Evolutionary conservation across 2,888 invertebrate genomes (phyloP).

Genomic region (Strigamia crassipes): DNA sequence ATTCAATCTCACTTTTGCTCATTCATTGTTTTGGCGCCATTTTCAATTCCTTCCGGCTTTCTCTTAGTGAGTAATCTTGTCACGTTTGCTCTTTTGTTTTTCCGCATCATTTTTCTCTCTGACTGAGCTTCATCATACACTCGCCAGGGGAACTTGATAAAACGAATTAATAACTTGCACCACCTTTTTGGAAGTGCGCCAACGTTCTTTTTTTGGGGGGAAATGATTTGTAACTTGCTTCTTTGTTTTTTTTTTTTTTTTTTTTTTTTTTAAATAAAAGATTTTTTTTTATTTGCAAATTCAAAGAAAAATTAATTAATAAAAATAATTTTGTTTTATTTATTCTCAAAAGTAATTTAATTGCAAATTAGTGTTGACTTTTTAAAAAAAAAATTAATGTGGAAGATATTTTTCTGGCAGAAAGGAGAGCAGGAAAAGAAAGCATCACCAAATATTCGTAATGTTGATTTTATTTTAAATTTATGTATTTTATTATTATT

Average conservation of each 20-base stretch:
- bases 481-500: too few relatives aligned
- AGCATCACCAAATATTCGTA: neutral
- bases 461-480: too few relatives aligned
- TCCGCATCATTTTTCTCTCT: conserved; percentile 40
- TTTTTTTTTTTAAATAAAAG: neutral
- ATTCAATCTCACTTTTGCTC: conserved; percentile 14
- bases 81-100: conserved; percentile 42
- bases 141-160: conserved; percentile 36
- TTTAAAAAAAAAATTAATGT: too few relatives aligned
- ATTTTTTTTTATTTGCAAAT: neutral
- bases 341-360: conserved; percentile 1
- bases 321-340: neutral
- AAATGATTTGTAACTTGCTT: conserved; percentile 36
- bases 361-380: conserved; percentile 7
- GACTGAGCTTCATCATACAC: conserved; percentile 40
- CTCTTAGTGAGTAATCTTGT: conserved; percentile 32
- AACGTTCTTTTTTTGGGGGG: neutral
- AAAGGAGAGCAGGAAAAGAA: neutral
- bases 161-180: conserved; percentile 42
- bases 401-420: neutral
- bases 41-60: conserved; percentile 38
- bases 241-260: neutral
- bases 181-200: conserved; percentile 24
- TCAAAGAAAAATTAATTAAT: neutral
- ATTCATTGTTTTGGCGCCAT: conserved; percentile 27